Percentiles rank a stretch among this genome's conserved stretches.
phyloP scores from a whole-genome alignment of 2,888 invertebrate species.

The Harpagoxenus sublaevis region DNA sequence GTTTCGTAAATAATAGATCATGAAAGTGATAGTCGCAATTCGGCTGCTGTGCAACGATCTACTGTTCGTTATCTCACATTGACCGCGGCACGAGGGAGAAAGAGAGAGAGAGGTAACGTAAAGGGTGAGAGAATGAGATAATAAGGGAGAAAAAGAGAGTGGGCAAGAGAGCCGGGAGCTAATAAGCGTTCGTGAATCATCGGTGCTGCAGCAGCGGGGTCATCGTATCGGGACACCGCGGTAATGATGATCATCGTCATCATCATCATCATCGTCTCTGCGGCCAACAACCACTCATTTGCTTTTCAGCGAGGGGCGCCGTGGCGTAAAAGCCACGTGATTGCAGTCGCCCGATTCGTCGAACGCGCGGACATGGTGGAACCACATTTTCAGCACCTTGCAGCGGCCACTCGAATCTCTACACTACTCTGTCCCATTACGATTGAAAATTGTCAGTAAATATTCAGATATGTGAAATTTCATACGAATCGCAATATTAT shows the following conservation, averaged over 20 bases:
- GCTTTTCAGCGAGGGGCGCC: constrained; percentile 69
- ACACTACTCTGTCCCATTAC: not conserved
- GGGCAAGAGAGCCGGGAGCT: not conserved
- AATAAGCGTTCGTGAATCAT: constrained; percentile 60
- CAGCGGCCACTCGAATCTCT: constrained; percentile 53
- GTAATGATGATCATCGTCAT: constrained; percentile 72
- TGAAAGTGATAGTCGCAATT: constrained; percentile 66
- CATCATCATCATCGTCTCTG: constrained; percentile 69
- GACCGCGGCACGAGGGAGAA: constrained; percentile 24
- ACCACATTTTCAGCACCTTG: constrained; percentile 39
- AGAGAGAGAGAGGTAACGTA: constrained; percentile 41
- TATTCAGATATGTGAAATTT: not conserved
- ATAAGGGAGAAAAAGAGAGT: constrained; percentile 13
- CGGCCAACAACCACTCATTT: constrained; percentile 64
- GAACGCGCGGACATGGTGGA: constrained; percentile 52
- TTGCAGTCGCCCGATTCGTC: constrained; percentile 72
- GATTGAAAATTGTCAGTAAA: not conserved
- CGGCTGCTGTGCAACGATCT: constrained; percentile 13
- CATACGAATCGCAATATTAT: not conserved
- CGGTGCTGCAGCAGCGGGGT: constrained; percentile 56
- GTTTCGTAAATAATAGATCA: constrained; percentile 66
- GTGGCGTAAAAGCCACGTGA: constrained; percentile 70
- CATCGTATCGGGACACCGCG: constrained; percentile 66
- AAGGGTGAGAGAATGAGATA: constrained; percentile 33
- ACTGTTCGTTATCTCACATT: constrained; percentile 68